Percentiles rank a stretch among this genome's conserved stretches.
These are phyloP conservation scores for Ophion ellenae DNA, from an alignment of 2,888 invertebrate species.

Conservation along the genomic window DNA sequence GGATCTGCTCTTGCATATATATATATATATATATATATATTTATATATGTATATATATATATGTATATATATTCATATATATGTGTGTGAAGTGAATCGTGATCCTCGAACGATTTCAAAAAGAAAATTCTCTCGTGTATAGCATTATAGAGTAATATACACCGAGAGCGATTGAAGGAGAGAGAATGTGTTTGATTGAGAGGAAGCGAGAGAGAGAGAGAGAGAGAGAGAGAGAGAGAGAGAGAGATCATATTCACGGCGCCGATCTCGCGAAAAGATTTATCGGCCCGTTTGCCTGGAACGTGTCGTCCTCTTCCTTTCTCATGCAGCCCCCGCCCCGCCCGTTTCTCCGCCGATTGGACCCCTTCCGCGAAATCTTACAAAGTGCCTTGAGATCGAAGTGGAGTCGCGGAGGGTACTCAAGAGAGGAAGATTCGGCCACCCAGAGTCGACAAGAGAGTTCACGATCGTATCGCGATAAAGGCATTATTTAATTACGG, in stretches of 20 bases:
- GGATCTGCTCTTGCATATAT: constrained; percentile 25
- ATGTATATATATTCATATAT: not conserved
- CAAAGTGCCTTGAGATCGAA: constrained; percentile 36
- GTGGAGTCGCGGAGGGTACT: constrained; percentile 17
- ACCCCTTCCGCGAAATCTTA: constrained; percentile 19
- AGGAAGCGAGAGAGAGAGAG: constrained; percentile 9
- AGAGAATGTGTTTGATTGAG: constrained; percentile 9
- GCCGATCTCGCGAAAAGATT: constrained; percentile 72
- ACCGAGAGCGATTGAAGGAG: constrained; percentile 30
- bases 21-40: constrained; percentile 7
- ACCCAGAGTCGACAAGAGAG: constrained; percentile 72
- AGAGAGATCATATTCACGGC: constrained; percentile 40
- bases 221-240: constrained; percentile 14
- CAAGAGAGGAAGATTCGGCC: constrained; percentile 70
- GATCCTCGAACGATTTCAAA: constrained; percentile 61
- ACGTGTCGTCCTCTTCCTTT: constrained; percentile 68
- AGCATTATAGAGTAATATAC: constrained; percentile 54
- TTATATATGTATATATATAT: not conserved
- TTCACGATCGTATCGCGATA: constrained; percentile 71
- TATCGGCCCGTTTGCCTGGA: constrained; percentile 72
- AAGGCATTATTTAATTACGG: constrained; percentile 80
- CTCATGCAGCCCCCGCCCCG: constrained; percentile 26
- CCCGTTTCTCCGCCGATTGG: not conserved
- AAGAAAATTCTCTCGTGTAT: constrained; percentile 48
- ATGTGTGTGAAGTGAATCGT: constrained; percentile 48